Conservation (phyloP, 2,888 invertebrate genomes). For the Catocala nupta region DNA sequence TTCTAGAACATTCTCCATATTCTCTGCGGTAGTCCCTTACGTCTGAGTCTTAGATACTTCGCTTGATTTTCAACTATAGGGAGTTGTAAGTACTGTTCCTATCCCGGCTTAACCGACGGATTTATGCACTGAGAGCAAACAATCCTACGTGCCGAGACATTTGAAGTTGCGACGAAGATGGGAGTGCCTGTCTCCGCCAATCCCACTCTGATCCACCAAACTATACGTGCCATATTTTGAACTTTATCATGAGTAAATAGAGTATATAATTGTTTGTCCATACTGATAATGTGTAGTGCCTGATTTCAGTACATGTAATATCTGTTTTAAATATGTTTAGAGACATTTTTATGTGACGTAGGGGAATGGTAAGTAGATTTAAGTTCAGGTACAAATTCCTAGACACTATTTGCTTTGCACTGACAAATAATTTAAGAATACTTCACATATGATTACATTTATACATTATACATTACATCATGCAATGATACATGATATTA, state of each 20-base stretch:
- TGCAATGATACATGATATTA: too few relatives aligned
- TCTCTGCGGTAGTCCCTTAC: conserved; percentile 17
- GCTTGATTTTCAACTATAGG: conserved; percentile 46
- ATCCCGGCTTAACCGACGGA: conserved; percentile 52
- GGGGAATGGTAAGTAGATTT: conserved; percentile 2
- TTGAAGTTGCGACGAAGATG: conserved; percentile 47
- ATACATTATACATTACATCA: too few relatives aligned
- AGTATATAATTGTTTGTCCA: conserved; percentile 12
- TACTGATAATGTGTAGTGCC: conserved; percentile 4
- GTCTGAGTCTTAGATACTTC: conserved; percentile 34
- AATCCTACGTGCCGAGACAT: conserved; percentile 43
- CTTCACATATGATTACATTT: background rate
- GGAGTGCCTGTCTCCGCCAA: conserved; percentile 36
- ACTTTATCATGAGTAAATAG: conserved; percentile 11
- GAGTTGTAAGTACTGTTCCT: conserved; percentile 48
- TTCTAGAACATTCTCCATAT: conserved; percentile 20
- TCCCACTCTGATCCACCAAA: conserved; percentile 28
- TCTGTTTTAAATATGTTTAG: conserved; percentile 13
- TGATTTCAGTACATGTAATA: conserved; percentile 16
- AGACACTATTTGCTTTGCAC: background rate
- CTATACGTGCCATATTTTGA: conserved; percentile 11
- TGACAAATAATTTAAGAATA: background rate
- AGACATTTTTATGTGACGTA: conserved; percentile 21
- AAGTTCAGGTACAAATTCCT: background rate
- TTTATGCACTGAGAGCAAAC: conserved; percentile 58